Base-by-base conservation (phyloP, 2,113 vertebrate species). In the Myrmecophaga tridactyla region DNA sequence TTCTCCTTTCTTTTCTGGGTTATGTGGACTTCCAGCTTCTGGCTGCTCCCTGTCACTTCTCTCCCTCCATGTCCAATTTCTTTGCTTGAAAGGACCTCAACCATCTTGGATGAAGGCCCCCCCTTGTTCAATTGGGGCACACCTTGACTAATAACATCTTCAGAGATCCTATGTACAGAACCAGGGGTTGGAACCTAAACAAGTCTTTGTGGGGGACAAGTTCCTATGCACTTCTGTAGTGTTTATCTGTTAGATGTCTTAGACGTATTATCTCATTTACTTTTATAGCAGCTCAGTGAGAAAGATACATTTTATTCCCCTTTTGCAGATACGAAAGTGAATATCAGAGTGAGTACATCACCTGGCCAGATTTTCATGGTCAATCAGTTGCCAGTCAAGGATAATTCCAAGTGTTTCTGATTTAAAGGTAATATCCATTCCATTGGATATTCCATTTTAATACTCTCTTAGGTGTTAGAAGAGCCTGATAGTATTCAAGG, bases 251-350 rank as follows among this genome's bases (percentile, higher is more conserved):
- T 82, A 77, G 17, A 14, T 85, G 17, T 65, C 7, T 76, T 73
- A 77, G 10, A 56, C 70, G 56, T 20, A 75, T 89, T 93, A 67
- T 86, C 60, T 84, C 73, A 34, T 87, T 95, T 58, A 84, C 77
- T 87, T 96, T 53, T 82, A 1, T 51, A 93, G 10, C 2, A 90
- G 62, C 31, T 86, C n/a, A 43, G 0, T 94, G 15, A 75, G 20
- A 39, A 63, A 84, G 11, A 83, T 46, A 53, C 34, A 90, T 85
- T 51, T 90, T 85, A 36, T n/a, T 46, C 3, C 5, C 12, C 7
- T 60, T 85, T 76, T 70, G 17, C 6, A 63, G 31, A 75, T 51
- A 58, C 53, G 78, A 96, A 73, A 72, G 25, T 96, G 15, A 23
- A 3, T 91, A 43, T 90, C 25, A 90, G 27, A 78, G 29, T 72